Base-by-base conservation (phyloP, 2,113 vertebrate species). In the Mormoops blainvillei region DNA sequence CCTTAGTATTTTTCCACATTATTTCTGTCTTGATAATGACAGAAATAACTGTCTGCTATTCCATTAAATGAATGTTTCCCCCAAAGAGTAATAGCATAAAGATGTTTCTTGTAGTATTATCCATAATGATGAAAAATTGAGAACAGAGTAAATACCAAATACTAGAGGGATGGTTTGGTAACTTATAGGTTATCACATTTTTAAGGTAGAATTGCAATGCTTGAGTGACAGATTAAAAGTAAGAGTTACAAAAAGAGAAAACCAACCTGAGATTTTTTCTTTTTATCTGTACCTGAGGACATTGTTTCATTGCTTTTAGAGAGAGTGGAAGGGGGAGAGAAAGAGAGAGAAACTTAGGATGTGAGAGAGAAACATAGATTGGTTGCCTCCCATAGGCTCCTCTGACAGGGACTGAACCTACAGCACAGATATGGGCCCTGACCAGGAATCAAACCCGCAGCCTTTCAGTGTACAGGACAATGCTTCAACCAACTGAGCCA, bases 1-100 rank as follows among this genome's bases (percentile, higher is more conserved):
- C 28, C 67, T 87, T 61, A 78, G 26, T 67, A 58, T 78, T 92
- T 97, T 95, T 52, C 54, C 9, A 73, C 31, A 89, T 92, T 71
- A 13, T 0, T 87, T 89, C 38, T 73, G 31, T 88, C 71, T 96
- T 86, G 28, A 5, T 85, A 68, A 45, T 41, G 43, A 87, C 50
- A 5, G n/a, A n/a, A n/a, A 22, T 41, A 84, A 67, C 87, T 58
- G 2, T 81, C 38, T 93, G 15, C 36, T 89, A 18, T 70, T 77
- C 20, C 7, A 3, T 85, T 82, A 86, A 81, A 33, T 68, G 24
- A 33, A 67, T 65, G 4, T 41, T 89, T 12, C 9, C 16, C 12
- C 22, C 1, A 50, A 78, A 87, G 31, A 80, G 7, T 94, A 84
- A 74, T 77, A 31, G 19, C 16, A 4, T 88, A 38, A 63, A 63